Evolutionary conservation across 2,797 vertebrate species (phyloP).

Genomic region (Malurus splendens): DNA sequence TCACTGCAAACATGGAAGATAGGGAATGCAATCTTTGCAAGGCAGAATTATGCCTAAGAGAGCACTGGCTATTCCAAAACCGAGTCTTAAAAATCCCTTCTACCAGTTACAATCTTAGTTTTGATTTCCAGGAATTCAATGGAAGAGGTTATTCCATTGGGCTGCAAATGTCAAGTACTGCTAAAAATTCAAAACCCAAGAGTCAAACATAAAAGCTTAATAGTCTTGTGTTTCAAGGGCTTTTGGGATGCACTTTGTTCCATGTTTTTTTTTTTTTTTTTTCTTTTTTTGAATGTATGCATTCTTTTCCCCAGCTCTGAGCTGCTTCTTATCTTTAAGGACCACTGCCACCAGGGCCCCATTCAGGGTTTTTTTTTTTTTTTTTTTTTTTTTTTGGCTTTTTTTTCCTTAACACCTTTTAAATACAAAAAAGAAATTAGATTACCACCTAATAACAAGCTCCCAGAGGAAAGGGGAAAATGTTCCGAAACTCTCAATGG

Average conservation of each 20-base stretch:
- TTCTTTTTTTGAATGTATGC: too few relatives aligned
- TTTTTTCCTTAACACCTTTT: neutral
- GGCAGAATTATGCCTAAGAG: neutral
- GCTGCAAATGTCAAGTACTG: constrained; percentile 1
- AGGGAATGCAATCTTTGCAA: neutral
- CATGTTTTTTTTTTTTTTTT: neutral
- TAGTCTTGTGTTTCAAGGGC: neutral
- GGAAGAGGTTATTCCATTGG: neutral
- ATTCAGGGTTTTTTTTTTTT: too few relatives aligned
- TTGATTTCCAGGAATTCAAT: neutral
- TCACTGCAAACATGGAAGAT: neutral
- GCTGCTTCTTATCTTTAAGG: too few relatives aligned
- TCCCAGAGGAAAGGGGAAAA: neutral
- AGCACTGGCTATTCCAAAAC: neutral
- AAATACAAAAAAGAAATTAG: neutral
- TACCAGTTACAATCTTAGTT: neutral
- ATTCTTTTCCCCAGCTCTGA: too few relatives aligned
- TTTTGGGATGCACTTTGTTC: neutral
- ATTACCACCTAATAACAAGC: neutral
- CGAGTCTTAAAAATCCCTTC: neutral
- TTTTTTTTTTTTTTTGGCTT: neutral
- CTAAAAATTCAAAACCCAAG: neutral
- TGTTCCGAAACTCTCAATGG: neutral
- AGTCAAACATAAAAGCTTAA: neutral
- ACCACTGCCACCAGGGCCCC: too few relatives aligned